Evolutionary conservation across 2,113 vertebrate genomes (phyloP), one percentile per base, ranked within the genome.

Genomic region (Seriola rivoliana): DNA sequence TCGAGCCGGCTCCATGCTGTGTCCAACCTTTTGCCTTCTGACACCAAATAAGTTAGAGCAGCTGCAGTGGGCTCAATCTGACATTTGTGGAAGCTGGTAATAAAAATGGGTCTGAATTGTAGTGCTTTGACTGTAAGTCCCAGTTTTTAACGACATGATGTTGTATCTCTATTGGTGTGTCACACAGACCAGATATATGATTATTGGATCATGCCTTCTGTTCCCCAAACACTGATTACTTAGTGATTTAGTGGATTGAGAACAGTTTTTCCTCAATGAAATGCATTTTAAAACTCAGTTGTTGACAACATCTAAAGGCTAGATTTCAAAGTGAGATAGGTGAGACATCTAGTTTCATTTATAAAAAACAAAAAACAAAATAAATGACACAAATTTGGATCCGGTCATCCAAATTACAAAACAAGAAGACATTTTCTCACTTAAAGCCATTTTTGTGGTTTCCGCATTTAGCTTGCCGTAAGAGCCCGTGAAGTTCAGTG

Each of bases 21-120:
- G 71, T 46, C 84, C 81, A 82, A 81, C 87, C 89, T 85, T 89
- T 90, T 77, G 63, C 68, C 71, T 78, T 82, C 81, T 80, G 83
- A 86, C 81, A 80, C 78, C 57, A n/a, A 73, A 82, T 75, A 82
- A 88, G 71, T 65, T 77, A 55, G 57, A 87, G 46, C 83, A 80
- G 82, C 75, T 77, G 85, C 81, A 71, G 42, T 16, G 9, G 21
- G 34, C 54, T 78, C 48, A 17, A 3, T 58, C 63, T 85, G 82
- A 84, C 80, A 85, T 86, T 85, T 91, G 44, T 21, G 54, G n/a
- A 64, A 52, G 52, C 55, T 29, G 2, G 57, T 42, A 65, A 78
- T 68, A 72, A 68, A 80, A 78, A 68, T 19, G 57, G 42, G 50
- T 48, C 10, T 42, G 63, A 34, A 13, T 60, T 63, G n/a, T 2